phyloP scores from a whole-genome alignment of 2,888 invertebrate genomes.

The Eucera pruinosa region DNA sequence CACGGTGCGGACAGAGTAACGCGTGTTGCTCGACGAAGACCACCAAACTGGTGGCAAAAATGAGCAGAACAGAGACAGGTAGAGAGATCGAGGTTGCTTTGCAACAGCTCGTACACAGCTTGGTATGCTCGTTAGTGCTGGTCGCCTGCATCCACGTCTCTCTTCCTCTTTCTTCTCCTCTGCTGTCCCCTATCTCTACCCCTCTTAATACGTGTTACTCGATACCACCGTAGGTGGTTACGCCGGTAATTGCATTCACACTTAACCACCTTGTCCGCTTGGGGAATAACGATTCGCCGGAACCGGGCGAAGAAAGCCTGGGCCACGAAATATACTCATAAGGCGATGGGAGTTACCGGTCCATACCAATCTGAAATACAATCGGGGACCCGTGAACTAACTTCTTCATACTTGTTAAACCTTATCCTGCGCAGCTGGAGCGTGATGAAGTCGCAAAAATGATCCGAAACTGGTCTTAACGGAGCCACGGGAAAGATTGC shows the following conservation, averaged over 20 bases:
- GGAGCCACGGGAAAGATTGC: background rate
- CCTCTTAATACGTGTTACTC: constrained; percentile 78
- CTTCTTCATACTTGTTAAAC: background rate
- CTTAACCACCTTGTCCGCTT: constrained; percentile 74
- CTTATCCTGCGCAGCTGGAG: background rate
- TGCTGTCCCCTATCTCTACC: constrained; percentile 35
- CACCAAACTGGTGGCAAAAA: constrained; percentile 30
- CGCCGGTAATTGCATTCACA: constrained; percentile 81
- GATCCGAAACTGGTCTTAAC: background rate
- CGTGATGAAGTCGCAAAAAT: constrained; percentile 22
- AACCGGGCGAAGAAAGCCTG: background rate
- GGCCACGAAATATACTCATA: constrained; percentile 52
- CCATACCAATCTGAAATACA: constrained; percentile 35
- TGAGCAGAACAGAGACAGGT: constrained; percentile 38
- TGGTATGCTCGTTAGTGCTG: constrained; percentile 78
- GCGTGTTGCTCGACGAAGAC: constrained; percentile 36
- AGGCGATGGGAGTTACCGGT: constrained; percentile 41
- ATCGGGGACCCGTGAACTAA: constrained; percentile 11
- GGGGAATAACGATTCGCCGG: constrained; percentile 63
- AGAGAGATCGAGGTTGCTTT: constrained; percentile 65
- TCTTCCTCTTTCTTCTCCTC: constrained; percentile 3
- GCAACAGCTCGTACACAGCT: constrained; percentile 55
- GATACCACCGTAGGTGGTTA: constrained; percentile 81
- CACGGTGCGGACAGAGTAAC: constrained; percentile 66
- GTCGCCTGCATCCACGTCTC: constrained; percentile 52